A percentile compares a stretch with the other conserved stretches of the same genome.
Conservation (phyloP, 2,888 invertebrate genomes). For the Altica lythri region DNA sequence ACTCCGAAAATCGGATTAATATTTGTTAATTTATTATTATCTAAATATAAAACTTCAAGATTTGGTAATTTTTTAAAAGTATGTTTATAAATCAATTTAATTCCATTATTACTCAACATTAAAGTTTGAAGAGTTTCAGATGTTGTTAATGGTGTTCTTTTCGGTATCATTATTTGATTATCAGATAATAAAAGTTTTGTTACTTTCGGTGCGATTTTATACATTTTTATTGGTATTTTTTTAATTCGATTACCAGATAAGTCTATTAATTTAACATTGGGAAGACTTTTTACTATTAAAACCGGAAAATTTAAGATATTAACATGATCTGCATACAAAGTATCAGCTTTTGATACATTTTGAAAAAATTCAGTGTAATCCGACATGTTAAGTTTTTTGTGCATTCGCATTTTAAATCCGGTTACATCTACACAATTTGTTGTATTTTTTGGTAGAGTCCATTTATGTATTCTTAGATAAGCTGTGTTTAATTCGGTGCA, state of each 20-base stretch:
- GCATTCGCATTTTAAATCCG: conserved; percentile 38
- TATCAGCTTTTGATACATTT: conserved; percentile 35
- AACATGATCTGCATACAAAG: conserved; percentile 51
- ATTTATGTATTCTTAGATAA: conserved; percentile 39
- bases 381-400: conserved; percentile 19
- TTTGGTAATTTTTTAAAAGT: conserved; percentile 46
- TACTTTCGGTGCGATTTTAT: conserved; percentile 41
- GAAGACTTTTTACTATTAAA: conserved; percentile 37
- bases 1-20: conserved; percentile 43
- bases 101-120: conserved; percentile 49
- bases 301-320: conserved; percentile 40
- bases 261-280: conserved; percentile 48
- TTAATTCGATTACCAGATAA: conserved; percentile 49
- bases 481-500: conserved; percentile 51
- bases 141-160: conserved; percentile 41
- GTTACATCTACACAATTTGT: conserved; percentile 50
- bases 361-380: conserved; percentile 32
- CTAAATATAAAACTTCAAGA: conserved; percentile 49
- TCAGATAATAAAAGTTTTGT: conserved; percentile 44
- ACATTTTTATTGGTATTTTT: conserved; percentile 42
- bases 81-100: conserved; percentile 40
- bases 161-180: conserved; percentile 42
- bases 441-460: conserved; percentile 35
- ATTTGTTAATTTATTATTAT: conserved; percentile 45
- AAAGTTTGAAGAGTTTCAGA: conserved; percentile 46